phyloP scores from a whole-genome alignment of 2,113 vertebrate genomes.

The Tapirus terrestris region DNA sequence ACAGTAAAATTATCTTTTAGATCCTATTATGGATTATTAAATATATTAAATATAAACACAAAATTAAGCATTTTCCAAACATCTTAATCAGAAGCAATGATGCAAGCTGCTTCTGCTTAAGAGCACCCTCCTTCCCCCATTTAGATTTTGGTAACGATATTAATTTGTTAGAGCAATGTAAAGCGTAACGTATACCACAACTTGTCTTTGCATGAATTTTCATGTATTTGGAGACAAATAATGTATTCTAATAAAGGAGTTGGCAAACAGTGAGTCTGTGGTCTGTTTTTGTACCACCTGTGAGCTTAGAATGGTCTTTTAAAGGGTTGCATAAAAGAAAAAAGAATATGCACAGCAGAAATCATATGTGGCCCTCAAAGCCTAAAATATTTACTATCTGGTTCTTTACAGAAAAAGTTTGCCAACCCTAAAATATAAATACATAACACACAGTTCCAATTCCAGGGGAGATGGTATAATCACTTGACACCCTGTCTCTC shows the following conservation, averaged over 20 bases:
- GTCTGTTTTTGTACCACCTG: neutral
- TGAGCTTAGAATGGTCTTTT: constrained; percentile 10
- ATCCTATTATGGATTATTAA: constrained; percentile 11
- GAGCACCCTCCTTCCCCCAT: neutral
- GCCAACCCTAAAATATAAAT: neutral
- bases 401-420: neutral
- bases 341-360: neutral
- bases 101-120: neutral
- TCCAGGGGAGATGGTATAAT: neutral
- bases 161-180: constrained; percentile 21
- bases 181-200: neutral
- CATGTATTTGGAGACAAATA: neutral
- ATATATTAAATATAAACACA: constrained; percentile 33
- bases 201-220: constrained; percentile 35
- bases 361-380: neutral
- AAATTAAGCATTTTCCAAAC: neutral
- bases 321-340: neutral
- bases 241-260: neutral
- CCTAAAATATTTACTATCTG: neutral
- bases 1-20: neutral
- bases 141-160: constrained; percentile 5
- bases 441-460: neutral
- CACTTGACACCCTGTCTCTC: neutral
- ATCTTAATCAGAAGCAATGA: neutral
- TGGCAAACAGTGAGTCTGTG: neutral